Conservation (phyloP, 1,140 invertebrate genomes). For the Polyergus mexicanus region DNA sequence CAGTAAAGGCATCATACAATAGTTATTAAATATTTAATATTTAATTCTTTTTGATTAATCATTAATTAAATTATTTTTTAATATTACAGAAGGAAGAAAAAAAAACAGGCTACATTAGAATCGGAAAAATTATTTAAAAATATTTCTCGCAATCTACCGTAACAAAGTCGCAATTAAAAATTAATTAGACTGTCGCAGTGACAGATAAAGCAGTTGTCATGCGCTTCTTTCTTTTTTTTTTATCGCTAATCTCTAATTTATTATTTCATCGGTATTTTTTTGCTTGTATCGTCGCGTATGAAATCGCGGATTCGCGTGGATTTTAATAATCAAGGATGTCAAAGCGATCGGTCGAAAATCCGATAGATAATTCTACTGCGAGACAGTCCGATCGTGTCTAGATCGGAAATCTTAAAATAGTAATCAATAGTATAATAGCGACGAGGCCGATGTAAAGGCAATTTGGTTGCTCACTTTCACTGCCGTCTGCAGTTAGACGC, state of each 20-base stretch:
- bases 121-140: not conserved
- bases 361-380: slow-evolving; percentile 12
- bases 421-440: slow-evolving; percentile 42
- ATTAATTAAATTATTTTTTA: not conserved
- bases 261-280: not conserved
- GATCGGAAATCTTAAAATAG: slow-evolving; percentile 73
- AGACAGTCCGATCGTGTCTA: slow-evolving; percentile 55
- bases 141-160: not conserved
- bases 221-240: not conserved
- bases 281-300: too few species aligned
- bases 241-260: not conserved
- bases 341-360: slow-evolving; percentile 5
- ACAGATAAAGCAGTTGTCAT: not conserved
- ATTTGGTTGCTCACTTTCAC: slow-evolving; percentile 74
- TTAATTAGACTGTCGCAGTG: not conserved
- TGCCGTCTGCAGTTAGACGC: slow-evolving; percentile 63
- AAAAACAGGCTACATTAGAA: not conserved
- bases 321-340: slow-evolving; percentile 20
- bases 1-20: not conserved
- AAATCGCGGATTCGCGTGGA: slow-evolving; percentile 2
- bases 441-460: slow-evolving; percentile 49
- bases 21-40: not conserved
- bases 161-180: not conserved
- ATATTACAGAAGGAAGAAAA: not conserved
- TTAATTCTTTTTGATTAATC: not conserved